Evolutionary conservation across 2,888 invertebrate genomes (phyloP), one percentile per base, ranked within the genome.

Genomic region (Diloba caeruleocephala): DNA sequence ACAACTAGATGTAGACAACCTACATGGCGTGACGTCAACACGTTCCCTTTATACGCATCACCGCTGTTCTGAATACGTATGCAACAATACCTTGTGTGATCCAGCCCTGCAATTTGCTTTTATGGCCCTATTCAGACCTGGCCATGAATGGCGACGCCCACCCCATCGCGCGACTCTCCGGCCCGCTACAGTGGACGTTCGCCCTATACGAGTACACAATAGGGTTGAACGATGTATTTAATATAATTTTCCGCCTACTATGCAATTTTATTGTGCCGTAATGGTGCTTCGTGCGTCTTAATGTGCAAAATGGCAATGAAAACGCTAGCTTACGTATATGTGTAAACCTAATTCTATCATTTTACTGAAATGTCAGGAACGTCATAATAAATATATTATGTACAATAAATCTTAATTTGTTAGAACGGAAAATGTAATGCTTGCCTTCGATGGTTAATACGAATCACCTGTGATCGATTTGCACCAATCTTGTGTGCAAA

Each of bases 101-200:
- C 71, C 74, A 79, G 67, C 75, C 78, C 70, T 82, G 77, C 81
- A 82, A 84, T 84, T 86, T 81, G 79, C 75, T 53, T 82, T 78
- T 77, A 81, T 80, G 71, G 76, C 66, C 65, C 79, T 78, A 84
- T 87, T 84, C 74, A 84, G 63, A 52, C 58, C 39, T 19, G 13
- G 55, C 48, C 46, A 79, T 87, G 83, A 87, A 87, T 84, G 81
- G 77, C 50, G 50, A 52, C 70, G 70, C 76, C 74, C 65, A 65
- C 52, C 63, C 71, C 45, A 58, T 51, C 50, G 65, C 54, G 58
- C 28, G 53, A 13, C 42, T 61, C 71, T 73, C 68, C 64, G 74
- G 51, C 39, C 57, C 59, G 63, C 64, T 53, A 60, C 52, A 58
- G 25, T 53, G 52, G 29, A 36, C 21, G 41, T 39, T 54, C 64